Evolutionary conservation across 2,113 vertebrate genomes (phyloP), one percentile per base, ranked within the genome.

Genomic region (Pyxicephalus adspersus): DNA sequence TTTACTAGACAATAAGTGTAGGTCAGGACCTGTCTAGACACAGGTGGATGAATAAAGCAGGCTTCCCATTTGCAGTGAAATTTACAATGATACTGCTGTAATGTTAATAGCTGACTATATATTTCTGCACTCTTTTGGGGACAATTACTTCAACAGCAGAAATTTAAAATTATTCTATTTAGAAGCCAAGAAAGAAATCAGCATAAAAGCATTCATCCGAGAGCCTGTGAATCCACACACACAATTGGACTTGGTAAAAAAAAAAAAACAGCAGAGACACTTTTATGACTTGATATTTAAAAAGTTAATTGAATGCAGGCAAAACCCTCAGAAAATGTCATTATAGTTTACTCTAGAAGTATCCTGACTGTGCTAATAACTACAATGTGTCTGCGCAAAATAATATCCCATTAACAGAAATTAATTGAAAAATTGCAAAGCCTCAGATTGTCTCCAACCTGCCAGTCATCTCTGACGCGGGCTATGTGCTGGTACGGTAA

Each of bases 221-320:
- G 23, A 25, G 34, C 15, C 50, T 34, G 75, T 64, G 45, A 65
- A 65, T 55, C 26, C 45, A 65, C 45, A 76, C 45, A 76, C 31
- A 29, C 54, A 65, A 28, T 66, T 54, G 19, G 29, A 26, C 51
- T 18, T n/a, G 31, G 61, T 19, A 20, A 51, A 50, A 19, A 70
- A 38, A 64, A 68, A 70, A 26, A 54, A 64, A 6, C 26, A 16
- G 75, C 54, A 61, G 38, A 52, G 75, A 58, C 61, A 65, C 26
- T 76, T 76, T 76, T 64, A 45, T 64, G 74, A 76, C 38, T 77
- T 65, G 61, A 65, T 77, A 77, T 77, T 77, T 77, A 77, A 45
- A 29, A 77, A 77, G 18, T 54, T 77, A 65, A 65, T 77, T 77
- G 61, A 64, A 77, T 26, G 63, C 50, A 65, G 61, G 55, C 19